Base-by-base conservation (phyloP, 2,888 invertebrate genomes). In the Oligia strigilis region DNA sequence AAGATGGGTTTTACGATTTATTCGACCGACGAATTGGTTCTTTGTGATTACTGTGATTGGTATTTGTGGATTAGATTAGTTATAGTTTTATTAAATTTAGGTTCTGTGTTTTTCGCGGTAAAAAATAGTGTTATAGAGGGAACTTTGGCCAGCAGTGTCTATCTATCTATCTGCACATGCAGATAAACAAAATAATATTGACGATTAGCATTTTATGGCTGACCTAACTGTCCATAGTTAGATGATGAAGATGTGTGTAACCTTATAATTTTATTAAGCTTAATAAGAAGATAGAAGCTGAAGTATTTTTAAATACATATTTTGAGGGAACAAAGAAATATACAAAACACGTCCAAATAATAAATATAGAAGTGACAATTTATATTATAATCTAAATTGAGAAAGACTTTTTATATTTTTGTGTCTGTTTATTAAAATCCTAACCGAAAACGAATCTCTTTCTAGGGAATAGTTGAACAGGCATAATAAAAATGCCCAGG, bases 1-100 rank as follows among this genome's bases (percentile, higher is more conserved):
- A 81, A 89, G 74, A 86, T 89, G 78, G 73, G 74, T 77, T 81
- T 83, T 81, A 76, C 72, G 70, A 84, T 84, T 84, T 83, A 80
- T 86, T 80, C 78, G 70, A 75, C 84, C 81, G 58, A 81, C 60
- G 66, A 78, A 85, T 83, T 82, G 70, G 81, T 81, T 78, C 71
- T 78, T 80, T 65, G 67, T 79, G 80, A 81, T 88, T 81, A 77
- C 72, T 58, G 72, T 83, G 81, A 89, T 87, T 87, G 73, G 77
- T 76, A 81, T 77, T 79, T 73, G 65, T 72, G 65, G 66, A 84
- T 66, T 75, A 40, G 67, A 65, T 60, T 74, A 70, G 67, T 69
- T 58, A 70, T 19, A 8, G 58, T 71, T 83, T 73, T 73, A 70
- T 46, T 46, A 46, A 46, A 55, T 52, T 65, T 66, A 36, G 36